Evolutionary conservation across 2,888 invertebrate genomes (phyloP).

Genomic region (Metalampra italica): DNA sequence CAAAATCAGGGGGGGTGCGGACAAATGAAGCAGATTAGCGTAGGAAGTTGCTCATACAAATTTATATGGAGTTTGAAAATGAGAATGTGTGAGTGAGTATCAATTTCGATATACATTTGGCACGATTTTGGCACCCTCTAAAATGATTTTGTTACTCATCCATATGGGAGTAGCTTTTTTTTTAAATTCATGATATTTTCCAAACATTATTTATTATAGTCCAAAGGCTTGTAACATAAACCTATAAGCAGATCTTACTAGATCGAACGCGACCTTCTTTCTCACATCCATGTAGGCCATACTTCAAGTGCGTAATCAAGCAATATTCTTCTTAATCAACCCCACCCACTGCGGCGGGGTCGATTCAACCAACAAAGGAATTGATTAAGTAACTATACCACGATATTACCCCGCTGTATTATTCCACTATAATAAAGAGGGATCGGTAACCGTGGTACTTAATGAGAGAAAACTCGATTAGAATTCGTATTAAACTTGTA

Average conservation of each 20-base stretch:
- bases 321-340: slow-evolving; percentile 78
- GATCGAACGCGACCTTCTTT: slow-evolving; percentile 6
- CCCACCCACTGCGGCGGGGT: slow-evolving; percentile 69
- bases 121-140: too few relatives aligned
- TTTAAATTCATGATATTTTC: too few relatives aligned
- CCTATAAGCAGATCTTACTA: background rate
- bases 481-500: slow-evolving; percentile 75
- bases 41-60: too few relatives aligned
- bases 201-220: too few relatives aligned
- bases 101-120: too few relatives aligned
- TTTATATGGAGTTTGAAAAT: too few relatives aligned
- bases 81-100: too few relatives aligned
- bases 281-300: slow-evolving; percentile 50
- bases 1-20: too few relatives aligned
- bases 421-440: slow-evolving; percentile 76
- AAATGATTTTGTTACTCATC: too few relatives aligned
- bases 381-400: slow-evolving; percentile 78
- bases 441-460: slow-evolving; percentile 74
- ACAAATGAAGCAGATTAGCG: too few relatives aligned
- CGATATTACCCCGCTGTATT: slow-evolving; percentile 74
- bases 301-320: slow-evolving; percentile 75
- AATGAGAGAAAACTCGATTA: slow-evolving; percentile 78
- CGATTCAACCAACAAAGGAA: slow-evolving; percentile 76
- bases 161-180: too few relatives aligned
- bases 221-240: too few relatives aligned